Base-by-base conservation (phyloP, 2,797 vertebrate genomes). In the Myotis vivesi region DNA sequence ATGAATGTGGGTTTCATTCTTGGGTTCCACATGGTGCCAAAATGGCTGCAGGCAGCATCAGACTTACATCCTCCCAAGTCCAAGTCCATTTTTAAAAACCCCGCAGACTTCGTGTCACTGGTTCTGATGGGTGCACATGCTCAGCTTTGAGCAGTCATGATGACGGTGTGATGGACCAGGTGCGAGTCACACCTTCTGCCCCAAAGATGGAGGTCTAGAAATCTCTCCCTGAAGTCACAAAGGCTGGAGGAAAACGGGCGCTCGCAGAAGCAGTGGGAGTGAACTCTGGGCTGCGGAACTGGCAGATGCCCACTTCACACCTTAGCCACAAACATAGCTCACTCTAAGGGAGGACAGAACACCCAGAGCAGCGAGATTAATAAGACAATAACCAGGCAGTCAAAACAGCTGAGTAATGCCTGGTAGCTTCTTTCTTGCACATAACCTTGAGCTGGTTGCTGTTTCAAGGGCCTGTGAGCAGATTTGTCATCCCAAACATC, bases 401-500 rank as follows among this genome's bases (percentile, higher is more conserved):
- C 4, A 0, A 16, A 77, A 73, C n/a, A 36, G 59, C 72, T 77
- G 71, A 83, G 82, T 1, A 2, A 81, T 7, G 25, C 49, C 5
- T 41, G 49, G 1, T 19, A 49, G 68, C 30, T 41, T 59, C 85
- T 94, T 51, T 53, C 53, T 89, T 87, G 86, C 59, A 30, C 13
- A 16, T 77, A 89, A 94, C 87, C 89, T 95, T 95, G 91, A 95
- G 83, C 53, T 68, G 33, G 57, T 49, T 59, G n/a, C 38, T 87
- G 23, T 51, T 92, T 72, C 83, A 33, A 22, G 83, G 81, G 49
- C 11, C 87, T 57, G 3, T 59, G 92, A 95, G 92, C 23, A 79
- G 92, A 95, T 95, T 91, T 93, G 96, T 41, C 91, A 53, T 91
- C 36, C 64, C 94, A 80, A 10, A 94, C 33, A 88, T 66, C 87